Conservation (phyloP, 2,888 invertebrate species). For the Ophonus ardosiacus region DNA sequence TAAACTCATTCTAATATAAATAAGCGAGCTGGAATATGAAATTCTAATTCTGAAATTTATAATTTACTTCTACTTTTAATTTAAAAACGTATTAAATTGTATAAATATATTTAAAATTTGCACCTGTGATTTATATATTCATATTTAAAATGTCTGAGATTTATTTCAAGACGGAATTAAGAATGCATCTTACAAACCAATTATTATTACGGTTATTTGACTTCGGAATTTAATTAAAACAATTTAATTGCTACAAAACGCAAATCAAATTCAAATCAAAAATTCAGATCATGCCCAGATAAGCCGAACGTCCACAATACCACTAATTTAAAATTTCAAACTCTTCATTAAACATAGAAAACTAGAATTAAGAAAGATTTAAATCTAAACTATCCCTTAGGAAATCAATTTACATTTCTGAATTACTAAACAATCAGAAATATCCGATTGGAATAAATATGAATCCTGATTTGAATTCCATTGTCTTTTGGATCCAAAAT, state of each 20-base stretch:
- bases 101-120: no score
- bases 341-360: conserved; percentile 32
- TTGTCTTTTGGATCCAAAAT: conserved; percentile 30
- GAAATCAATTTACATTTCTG: conserved; percentile 34
- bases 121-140: background rate
- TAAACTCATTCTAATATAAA: no score
- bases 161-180: background rate
- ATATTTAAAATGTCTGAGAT: background rate
- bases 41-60: no score
- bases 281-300: conserved; percentile 15
- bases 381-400: conserved; percentile 28
- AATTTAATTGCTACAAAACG: conserved; percentile 22
- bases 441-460: conserved; percentile 41
- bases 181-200: background rate
- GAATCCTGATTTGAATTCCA: conserved; percentile 8
- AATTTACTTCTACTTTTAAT: no score
- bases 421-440: conserved; percentile 17
- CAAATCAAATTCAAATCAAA: conserved; percentile 12
- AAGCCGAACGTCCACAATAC: background rate
- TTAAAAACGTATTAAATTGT: no score
- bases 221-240: conserved; percentile 3
- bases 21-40: no score
- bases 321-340: conserved; percentile 32
- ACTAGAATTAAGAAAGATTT: conserved; percentile 23
- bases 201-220: conserved; percentile 21